phyloP scores from a whole-genome alignment of 2,113 vertebrate genomes.

The Anas platyrhynchos region DNA sequence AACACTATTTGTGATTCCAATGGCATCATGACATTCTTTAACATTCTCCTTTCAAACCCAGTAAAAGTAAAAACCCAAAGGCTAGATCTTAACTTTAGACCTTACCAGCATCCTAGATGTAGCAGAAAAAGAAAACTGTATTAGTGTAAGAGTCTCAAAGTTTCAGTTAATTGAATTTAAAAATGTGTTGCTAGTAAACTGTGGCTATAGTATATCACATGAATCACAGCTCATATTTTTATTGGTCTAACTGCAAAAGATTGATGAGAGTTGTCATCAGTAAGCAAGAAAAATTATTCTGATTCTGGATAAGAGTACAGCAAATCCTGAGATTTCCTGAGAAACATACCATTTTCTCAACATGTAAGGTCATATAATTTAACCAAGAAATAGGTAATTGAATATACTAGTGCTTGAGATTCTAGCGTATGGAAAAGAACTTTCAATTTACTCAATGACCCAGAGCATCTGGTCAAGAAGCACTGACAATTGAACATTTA shows the following conservation, averaged over 20 bases:
- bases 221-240: constrained; percentile 62
- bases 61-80: background rate
- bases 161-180: constrained; percentile 59
- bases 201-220: constrained; percentile 41
- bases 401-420: background rate
- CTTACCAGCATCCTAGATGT: background rate
- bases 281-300: constrained; percentile 71
- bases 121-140: constrained; percentile 10
- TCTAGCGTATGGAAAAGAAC: background rate
- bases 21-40: background rate
- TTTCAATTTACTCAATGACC: background rate
- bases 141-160: background rate
- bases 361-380: constrained; percentile 48
- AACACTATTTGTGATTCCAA: background rate
- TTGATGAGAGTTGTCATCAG: constrained; percentile 52
- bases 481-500: background rate
- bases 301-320: constrained; percentile 55
- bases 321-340: constrained; percentile 49
- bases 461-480: background rate
- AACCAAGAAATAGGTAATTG: background rate
- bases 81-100: background rate
- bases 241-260: constrained; percentile 71
- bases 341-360: constrained; percentile 23
- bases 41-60: constrained; percentile 15
- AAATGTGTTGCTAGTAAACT: background rate